Conservation (phyloP, 2,797 vertebrate species). For the Champsocephalus esox region DNA sequence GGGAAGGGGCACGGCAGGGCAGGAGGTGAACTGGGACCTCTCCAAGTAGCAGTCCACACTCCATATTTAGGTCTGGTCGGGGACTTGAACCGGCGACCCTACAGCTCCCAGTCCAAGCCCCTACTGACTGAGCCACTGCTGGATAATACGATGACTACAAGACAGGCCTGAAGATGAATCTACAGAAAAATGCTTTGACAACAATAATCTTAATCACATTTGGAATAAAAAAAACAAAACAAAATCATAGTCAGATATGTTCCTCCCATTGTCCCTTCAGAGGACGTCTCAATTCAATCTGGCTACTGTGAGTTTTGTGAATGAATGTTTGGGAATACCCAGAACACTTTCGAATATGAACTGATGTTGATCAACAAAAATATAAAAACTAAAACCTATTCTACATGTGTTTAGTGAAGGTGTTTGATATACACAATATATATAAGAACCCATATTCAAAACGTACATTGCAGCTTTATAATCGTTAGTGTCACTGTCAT, state of each 20-base stretch:
- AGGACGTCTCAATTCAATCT: not conserved
- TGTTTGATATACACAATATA: conserved; percentile 1
- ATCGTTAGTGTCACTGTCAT: too few relatives aligned
- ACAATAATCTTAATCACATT: not conserved
- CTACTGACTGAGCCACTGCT: too few relatives aligned
- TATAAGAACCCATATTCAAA: not conserved
- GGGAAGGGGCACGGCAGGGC: too few relatives aligned
- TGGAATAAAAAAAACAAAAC: not conserved
- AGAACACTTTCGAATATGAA: not conserved
- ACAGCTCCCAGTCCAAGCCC: too few relatives aligned
- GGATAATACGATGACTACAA: not conserved
- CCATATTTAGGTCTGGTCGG: too few relatives aligned
- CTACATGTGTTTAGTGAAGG: conserved; percentile 8
- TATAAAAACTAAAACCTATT: not conserved
- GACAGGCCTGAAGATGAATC: not conserved
- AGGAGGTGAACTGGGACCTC: too few relatives aligned
- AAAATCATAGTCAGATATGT: not conserved
- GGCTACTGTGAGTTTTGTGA: too few relatives aligned
- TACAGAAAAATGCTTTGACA: not conserved
- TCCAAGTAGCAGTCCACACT: too few relatives aligned
- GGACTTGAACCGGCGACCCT: too few relatives aligned
- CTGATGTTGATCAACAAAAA: not conserved
- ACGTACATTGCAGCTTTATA: not conserved
- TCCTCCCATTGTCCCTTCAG: not conserved
- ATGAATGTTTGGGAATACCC: too few relatives aligned